phyloP scores from a whole-genome alignment of 2,797 vertebrate genomes.

The Pangasius krempfi region DNA sequence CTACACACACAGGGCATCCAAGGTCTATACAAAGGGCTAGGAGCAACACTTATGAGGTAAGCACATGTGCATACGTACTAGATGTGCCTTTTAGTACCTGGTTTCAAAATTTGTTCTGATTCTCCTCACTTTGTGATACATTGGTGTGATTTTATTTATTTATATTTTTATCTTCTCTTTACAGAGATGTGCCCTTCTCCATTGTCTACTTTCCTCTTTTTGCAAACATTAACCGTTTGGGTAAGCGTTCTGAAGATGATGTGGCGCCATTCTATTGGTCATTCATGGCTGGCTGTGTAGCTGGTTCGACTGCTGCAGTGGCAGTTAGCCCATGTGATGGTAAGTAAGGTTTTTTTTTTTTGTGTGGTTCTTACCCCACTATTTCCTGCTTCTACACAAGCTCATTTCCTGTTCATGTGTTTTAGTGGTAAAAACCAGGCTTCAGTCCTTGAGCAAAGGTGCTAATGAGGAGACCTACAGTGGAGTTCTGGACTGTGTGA shows the following conservation, averaged over 20 bases:
- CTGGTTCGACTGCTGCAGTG: slow-evolving; percentile 81
- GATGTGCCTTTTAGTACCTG: no score
- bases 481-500: slow-evolving; percentile 79
- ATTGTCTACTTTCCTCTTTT: slow-evolving; percentile 84
- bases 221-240: slow-evolving; percentile 79
- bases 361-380: not conserved
- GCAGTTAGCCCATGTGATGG: slow-evolving; percentile 84
- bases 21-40: slow-evolving; percentile 83
- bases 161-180: not conserved
- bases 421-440: slow-evolving; percentile 83
- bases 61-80: not conserved
- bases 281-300: slow-evolving; percentile 79
- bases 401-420: not conserved
- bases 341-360: slow-evolving; percentile 54
- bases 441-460: slow-evolving; percentile 82
- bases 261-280: slow-evolving; percentile 80
- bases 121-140: not conserved
- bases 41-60: slow-evolving; percentile 83
- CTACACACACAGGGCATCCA: slow-evolving; percentile 76
- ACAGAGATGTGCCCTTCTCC: slow-evolving; percentile 84
- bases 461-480: slow-evolving; percentile 80
- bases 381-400: not conserved
- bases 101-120: not conserved
- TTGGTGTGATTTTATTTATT: not conserved
- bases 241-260: slow-evolving; percentile 67